phyloP scores from a whole-genome alignment of 2,797 vertebrate genomes.

The Pelochelys cantorii region DNA sequence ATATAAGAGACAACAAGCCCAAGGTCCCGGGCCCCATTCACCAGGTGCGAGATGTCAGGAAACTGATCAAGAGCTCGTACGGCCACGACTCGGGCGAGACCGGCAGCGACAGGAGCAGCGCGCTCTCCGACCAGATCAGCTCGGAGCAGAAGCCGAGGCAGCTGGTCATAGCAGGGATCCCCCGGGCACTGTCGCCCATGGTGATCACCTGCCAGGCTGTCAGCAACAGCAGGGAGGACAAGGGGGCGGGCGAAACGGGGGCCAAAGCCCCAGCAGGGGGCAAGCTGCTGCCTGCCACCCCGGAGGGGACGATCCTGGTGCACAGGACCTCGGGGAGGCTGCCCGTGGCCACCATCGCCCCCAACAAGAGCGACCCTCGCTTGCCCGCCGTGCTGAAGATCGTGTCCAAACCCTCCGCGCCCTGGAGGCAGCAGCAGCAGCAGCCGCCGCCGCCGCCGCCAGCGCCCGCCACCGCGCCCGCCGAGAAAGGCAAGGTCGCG shows the following conservation, averaged over 20 bases:
- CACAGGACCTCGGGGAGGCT: slow-evolving; percentile 81
- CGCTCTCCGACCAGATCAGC: slow-evolving; percentile 77
- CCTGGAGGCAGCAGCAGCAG: slow-evolving; percentile 80
- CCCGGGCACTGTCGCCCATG: slow-evolving; percentile 85
- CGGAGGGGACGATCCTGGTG: slow-evolving; percentile 81
- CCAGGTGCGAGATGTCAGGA: slow-evolving; percentile 95
- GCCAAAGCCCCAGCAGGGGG: slow-evolving; percentile 24
- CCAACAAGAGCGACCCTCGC: slow-evolving; percentile 80
- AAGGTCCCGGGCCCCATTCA: slow-evolving; percentile 91
- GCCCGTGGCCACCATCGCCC: slow-evolving; percentile 81
- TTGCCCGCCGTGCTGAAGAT: slow-evolving; percentile 83
- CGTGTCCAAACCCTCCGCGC: slow-evolving; percentile 85
- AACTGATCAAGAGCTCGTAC: slow-evolving; percentile 94
- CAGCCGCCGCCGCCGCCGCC: neutral
- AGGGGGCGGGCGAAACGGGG: neutral
- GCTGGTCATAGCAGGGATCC: slow-evolving; percentile 75
- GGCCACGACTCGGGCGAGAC: slow-evolving; percentile 87
- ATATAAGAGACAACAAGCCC: slow-evolving; percentile 90
- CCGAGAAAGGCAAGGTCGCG: slow-evolving; percentile 65
- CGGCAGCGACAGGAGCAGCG: slow-evolving; percentile 82
- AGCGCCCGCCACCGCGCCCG: neutral
- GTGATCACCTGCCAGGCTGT: slow-evolving; percentile 94
- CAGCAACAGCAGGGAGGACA: slow-evolving; percentile 82
- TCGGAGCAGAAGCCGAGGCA: slow-evolving; percentile 81
- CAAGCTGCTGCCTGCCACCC: slow-evolving; percentile 65